phyloP scores from a whole-genome alignment of 2,888 invertebrate species.

The Nephrotoma flavescens region DNA sequence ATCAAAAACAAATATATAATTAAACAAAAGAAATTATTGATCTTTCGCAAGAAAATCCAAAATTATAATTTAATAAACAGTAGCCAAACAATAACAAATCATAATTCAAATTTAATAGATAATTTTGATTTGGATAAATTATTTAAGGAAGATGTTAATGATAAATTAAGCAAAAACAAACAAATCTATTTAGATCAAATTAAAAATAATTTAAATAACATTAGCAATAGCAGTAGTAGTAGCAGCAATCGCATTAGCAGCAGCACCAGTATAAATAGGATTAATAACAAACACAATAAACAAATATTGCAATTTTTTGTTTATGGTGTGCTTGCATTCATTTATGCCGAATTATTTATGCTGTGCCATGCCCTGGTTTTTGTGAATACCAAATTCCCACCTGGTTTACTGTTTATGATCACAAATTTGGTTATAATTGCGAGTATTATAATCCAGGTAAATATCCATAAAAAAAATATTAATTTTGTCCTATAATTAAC shows the following conservation, averaged over 20 bases:
- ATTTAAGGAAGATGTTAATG: neutral
- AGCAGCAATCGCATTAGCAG: neutral
- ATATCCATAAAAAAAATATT: neutral
- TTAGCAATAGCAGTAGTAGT: neutral
- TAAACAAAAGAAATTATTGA: neutral
- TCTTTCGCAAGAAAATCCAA: neutral
- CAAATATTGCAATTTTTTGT: conserved; percentile 7
- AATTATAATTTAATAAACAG: neutral
- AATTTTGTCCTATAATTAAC: neutral
- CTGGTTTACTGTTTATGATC: conserved; percentile 14
- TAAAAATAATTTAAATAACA: neutral
- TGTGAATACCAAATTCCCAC: conserved; percentile 10
- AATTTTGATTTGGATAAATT: neutral
- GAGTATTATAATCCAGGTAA: conserved; percentile 12
- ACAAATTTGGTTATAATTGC: conserved; percentile 11
- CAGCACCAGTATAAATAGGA: neutral
- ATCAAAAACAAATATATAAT: neutral
- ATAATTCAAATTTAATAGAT: neutral
- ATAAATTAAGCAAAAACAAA: neutral
- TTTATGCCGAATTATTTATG: conserved; percentile 12
- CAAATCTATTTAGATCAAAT: neutral
- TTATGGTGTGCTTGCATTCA: conserved; percentile 11
- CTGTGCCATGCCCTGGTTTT: conserved; percentile 10
- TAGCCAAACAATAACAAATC: neutral
- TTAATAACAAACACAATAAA: neutral